These are phyloP conservation scores for Caranx melampygus DNA, from an alignment of 2,113 vertebrate genomes.

Conservation along the genomic window DNA sequence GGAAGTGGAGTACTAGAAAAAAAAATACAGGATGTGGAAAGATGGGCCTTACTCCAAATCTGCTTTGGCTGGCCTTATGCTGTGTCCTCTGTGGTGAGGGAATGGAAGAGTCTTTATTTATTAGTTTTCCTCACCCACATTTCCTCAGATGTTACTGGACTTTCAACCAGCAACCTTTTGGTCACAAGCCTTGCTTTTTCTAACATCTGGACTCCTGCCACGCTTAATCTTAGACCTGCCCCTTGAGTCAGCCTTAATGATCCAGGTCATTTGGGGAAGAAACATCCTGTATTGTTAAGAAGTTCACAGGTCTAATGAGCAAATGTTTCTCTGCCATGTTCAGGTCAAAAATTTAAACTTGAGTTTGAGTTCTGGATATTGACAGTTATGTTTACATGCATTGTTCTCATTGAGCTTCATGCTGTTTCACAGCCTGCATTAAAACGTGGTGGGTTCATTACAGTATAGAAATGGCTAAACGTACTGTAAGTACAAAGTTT, in stretches of 20 bases:
- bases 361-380: slow-evolving; percentile 10
- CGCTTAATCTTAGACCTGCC: slow-evolving; percentile 20
- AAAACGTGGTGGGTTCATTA: slow-evolving; percentile 15
- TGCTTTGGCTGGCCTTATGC: slow-evolving; percentile 43
- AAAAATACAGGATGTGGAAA: slow-evolving; percentile 23
- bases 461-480: slow-evolving; percentile 32
- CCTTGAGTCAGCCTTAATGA: slow-evolving; percentile 39
- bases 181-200: slow-evolving; percentile 54
- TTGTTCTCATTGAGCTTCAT: slow-evolving; percentile 14
- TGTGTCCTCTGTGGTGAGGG: slow-evolving; percentile 25
- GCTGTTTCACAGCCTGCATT: slow-evolving; percentile 26
- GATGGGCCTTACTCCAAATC: slow-evolving; percentile 48
- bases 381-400: slow-evolving; percentile 33
- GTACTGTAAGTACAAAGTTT: slow-evolving; percentile 45
- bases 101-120: slow-evolving; percentile 44
- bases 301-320: slow-evolving; percentile 1
- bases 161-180: slow-evolving; percentile 57
- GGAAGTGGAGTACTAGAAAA: slow-evolving; percentile 62
- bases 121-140: slow-evolving; percentile 47
- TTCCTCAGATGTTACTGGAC: slow-evolving; percentile 51
- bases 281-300: not conserved
- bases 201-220: slow-evolving; percentile 4
- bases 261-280: not conserved
- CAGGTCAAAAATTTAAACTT: slow-evolving; percentile 14
- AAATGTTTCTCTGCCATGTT: slow-evolving; percentile 27